These are phyloP conservation scores for Blomia tropicalis DNA, from an alignment of 2,888 invertebrate species.

Conservation along the genomic window DNA sequence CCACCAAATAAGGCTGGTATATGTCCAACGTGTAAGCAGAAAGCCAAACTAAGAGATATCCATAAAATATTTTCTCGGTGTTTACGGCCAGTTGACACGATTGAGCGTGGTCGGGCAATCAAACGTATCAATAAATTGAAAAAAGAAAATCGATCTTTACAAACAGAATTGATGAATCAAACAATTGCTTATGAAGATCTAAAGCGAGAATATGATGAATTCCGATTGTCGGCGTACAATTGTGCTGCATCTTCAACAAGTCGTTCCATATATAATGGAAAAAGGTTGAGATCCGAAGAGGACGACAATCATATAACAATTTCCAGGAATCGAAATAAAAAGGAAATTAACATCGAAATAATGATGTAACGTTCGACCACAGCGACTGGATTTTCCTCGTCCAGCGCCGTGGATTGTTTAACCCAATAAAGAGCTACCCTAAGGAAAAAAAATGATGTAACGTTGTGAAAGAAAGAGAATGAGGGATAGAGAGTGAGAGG, in stretches of 20 bases:
- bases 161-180: slow-evolving; percentile 43
- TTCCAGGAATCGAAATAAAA: slow-evolving; percentile 36
- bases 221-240: slow-evolving; percentile 33
- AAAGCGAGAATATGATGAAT: slow-evolving; percentile 33
- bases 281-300: no score
- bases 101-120: slow-evolving; percentile 50
- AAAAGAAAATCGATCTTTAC: slow-evolving; percentile 46
- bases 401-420: no score
- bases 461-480: no score
- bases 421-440: no score
- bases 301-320: no score
- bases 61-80: slow-evolving; percentile 61
- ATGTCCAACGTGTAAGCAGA: slow-evolving; percentile 76
- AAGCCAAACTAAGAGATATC: slow-evolving; percentile 51
- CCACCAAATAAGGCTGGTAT: slow-evolving; percentile 41
- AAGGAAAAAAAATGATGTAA: no score
- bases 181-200: slow-evolving; percentile 33
- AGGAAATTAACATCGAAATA: slow-evolving; percentile 30
- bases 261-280: background rate
- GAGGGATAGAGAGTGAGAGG: no score
- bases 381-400: no score
- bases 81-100: slow-evolving; percentile 52
- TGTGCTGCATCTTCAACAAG: background rate
- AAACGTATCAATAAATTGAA: slow-evolving; percentile 36
- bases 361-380: no score